A percentile compares a stretch with the other conserved stretches of the same genome.
These are phyloP conservation scores for Drosophila prosaltans DNA, from an alignment of 1,140 invertebrate genomes.

Conservation along the genomic window DNA sequence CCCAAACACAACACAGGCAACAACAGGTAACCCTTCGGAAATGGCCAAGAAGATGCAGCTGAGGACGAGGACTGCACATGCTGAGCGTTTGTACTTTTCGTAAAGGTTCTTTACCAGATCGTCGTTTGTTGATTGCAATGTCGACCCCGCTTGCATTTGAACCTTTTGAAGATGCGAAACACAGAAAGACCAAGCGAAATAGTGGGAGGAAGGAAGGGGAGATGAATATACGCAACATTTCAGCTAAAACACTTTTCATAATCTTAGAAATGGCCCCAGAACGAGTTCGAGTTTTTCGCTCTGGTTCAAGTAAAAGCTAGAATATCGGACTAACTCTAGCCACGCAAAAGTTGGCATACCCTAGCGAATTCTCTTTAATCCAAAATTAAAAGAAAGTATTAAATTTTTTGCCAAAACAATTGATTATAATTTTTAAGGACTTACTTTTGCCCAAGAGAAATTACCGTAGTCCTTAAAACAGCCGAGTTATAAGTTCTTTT, in stretches of 20 bases:
- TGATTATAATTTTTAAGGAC: too few relatives aligned
- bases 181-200: slow-evolving; percentile 35
- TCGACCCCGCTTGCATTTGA: slow-evolving; percentile 53
- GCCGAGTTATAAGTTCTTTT: too few relatives aligned
- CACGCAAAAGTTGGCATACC: too few relatives aligned
- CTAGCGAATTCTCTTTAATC: too few relatives aligned
- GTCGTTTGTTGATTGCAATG: slow-evolving; percentile 62
- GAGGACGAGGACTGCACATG: slow-evolving; percentile 53
- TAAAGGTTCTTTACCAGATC: slow-evolving; percentile 53
- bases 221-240: neutral
- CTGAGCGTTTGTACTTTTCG: slow-evolving; percentile 67
- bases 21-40: slow-evolving; percentile 3
- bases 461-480: too few relatives aligned
- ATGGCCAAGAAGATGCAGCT: neutral
- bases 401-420: too few relatives aligned
- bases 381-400: too few relatives aligned
- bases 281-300: neutral
- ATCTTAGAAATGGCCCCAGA: slow-evolving; percentile 64
- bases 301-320: slow-evolving; percentile 6
- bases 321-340: too few relatives aligned
- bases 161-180: slow-evolving; percentile 65
- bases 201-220: neutral
- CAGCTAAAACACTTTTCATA: slow-evolving; percentile 68
- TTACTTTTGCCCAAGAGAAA: too few relatives aligned
- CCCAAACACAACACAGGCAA: slow-evolving; percentile 31